Evolutionary conservation across 2,888 invertebrate genomes (phyloP).

Genomic region (Coenonympha glycerion): DNA sequence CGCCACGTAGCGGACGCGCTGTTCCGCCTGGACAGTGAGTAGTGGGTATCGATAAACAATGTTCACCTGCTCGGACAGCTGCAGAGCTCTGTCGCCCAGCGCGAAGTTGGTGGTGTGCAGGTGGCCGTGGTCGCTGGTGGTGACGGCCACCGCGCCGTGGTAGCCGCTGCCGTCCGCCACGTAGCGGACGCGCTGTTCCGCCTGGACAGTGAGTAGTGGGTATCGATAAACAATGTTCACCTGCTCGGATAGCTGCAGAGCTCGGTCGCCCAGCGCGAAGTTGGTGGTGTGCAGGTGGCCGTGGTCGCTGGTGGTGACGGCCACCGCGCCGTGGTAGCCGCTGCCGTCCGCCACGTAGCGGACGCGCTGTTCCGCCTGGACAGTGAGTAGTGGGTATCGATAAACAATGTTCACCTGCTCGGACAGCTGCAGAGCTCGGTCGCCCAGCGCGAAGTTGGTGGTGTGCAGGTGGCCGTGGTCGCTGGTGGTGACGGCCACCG

Average conservation of each 20-base stretch:
- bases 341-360: conserved; percentile 78
- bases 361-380: conserved; percentile 70
- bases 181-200: conserved; percentile 76
- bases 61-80: conserved; percentile 45
- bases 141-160: conserved; percentile 78
- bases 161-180: conserved; percentile 79
- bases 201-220: conserved; percentile 35
- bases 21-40: conserved; percentile 51
- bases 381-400: no score
- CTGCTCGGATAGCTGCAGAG: conserved; percentile 60
- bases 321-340: conserved; percentile 79
- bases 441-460: conserved; percentile 74
- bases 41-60: background rate
- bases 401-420: conserved; percentile 29
- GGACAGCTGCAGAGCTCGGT: conserved; percentile 70
- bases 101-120: conserved; percentile 70
- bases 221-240: background rate
- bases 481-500: conserved; percentile 72
- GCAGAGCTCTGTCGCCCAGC: conserved; percentile 73
- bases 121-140: conserved; percentile 67
- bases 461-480: conserved; percentile 66
- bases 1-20: conserved; percentile 77
- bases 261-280: conserved; percentile 75
- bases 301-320: conserved; percentile 69
- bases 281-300: conserved; percentile 66